These are phyloP conservation scores for Cyclopterus lumpus DNA, from an alignment of 2,797 vertebrate species.

Conservation along the genomic window DNA sequence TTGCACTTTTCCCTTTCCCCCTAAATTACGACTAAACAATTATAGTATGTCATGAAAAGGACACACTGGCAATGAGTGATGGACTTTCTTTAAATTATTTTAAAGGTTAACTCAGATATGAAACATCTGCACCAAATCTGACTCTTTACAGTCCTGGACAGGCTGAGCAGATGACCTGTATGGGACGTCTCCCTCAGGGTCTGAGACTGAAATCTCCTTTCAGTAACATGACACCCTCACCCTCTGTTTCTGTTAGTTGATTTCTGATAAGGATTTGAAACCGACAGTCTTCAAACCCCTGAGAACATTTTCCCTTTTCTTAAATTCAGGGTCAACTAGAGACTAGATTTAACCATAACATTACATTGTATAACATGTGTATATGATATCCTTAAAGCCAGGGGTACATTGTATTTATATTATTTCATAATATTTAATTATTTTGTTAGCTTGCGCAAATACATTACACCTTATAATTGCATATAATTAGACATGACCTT, in stretches of 20 bases:
- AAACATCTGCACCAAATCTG: conserved; percentile 32
- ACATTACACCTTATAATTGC: not conserved
- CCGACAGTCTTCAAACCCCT: conserved; percentile 15
- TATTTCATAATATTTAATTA: not conserved
- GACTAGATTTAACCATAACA: not conserved
- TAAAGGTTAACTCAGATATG: not conserved
- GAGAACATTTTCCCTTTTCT: conserved; percentile 7
- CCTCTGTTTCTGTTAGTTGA: conserved; percentile 22
- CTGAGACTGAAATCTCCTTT: conserved; percentile 25
- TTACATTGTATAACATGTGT: not conserved
- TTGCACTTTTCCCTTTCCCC: not conserved
- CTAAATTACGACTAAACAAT: not conserved
- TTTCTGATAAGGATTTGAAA: conserved; percentile 34
- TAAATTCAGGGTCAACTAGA: not conserved
- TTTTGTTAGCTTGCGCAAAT: not conserved
- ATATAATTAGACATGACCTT: not conserved
- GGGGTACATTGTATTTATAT: not conserved
- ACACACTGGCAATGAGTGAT: not conserved
- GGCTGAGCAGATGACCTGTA: conserved; percentile 55
- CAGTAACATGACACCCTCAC: conserved; percentile 62
- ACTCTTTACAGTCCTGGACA: conserved; percentile 10
- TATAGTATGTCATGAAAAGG: conserved; percentile 2
- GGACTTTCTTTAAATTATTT: not conserved
- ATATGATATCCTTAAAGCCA: not conserved
- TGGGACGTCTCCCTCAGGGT: conserved; percentile 36